Conservation (phyloP, 2,797 vertebrate species). For the Sebastiscus tertius region DNA sequence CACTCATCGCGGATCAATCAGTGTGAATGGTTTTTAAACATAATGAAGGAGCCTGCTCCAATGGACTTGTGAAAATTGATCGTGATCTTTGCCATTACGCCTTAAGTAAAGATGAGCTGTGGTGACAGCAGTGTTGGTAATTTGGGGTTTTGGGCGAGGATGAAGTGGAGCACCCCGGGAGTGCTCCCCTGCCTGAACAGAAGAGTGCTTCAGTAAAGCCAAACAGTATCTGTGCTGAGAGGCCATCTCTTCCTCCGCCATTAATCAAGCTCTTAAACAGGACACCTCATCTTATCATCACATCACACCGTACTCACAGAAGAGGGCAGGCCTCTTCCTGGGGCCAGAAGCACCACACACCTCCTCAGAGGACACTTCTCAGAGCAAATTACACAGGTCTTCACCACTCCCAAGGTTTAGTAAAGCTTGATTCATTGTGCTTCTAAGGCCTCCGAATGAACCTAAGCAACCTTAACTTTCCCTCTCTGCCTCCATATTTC, state of each 20-base stretch:
- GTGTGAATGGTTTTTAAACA: constrained; percentile 86
- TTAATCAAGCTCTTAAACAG: constrained; percentile 82
- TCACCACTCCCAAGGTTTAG: constrained; percentile 74
- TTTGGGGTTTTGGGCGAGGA: constrained; percentile 69
- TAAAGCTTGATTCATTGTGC: constrained; percentile 75
- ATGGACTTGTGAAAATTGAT: constrained; percentile 84
- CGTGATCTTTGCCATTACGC: constrained; percentile 78
- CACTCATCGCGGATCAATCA: constrained; percentile 87
- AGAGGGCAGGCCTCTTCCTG: constrained; percentile 67
- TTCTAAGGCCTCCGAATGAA: constrained; percentile 66
- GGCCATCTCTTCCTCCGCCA: constrained; percentile 76
- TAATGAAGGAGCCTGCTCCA: constrained; percentile 81
- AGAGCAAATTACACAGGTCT: constrained; percentile 73
- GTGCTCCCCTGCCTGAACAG: constrained; percentile 62
- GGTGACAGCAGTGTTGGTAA: constrained; percentile 76
- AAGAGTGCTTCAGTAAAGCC: constrained; percentile 76
- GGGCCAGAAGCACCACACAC: constrained; percentile 62
- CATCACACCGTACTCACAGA: constrained; percentile 62
- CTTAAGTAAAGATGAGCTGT: constrained; percentile 80
- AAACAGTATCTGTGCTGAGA: constrained; percentile 75
- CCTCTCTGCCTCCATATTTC: constrained; percentile 68
- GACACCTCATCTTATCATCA: constrained; percentile 80
- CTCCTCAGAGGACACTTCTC: constrained; percentile 79
- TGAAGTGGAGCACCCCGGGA: constrained; percentile 62
- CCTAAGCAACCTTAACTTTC: constrained; percentile 74